Percentiles rank a stretch among this genome's conserved stretches.
These are phyloP conservation scores for Geodia barretti DNA, from an alignment of 37 sponge, comb jelly and placozoan genomes.

Conservation along the genomic window DNA sequence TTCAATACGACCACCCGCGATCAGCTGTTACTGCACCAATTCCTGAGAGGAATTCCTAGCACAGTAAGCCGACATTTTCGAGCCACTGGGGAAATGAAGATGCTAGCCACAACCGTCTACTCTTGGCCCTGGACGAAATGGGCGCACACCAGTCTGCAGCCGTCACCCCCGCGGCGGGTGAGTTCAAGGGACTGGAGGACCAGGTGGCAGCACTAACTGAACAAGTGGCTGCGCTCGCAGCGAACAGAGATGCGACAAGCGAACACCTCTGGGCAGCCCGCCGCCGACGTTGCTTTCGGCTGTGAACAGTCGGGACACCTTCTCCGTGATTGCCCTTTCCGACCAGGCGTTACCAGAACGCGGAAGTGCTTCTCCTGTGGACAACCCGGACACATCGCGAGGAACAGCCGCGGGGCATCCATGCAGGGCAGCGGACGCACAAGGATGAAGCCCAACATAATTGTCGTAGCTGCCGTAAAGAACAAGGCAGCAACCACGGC, in stretches of 20 bases:
- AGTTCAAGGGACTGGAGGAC: too few relatives aligned
- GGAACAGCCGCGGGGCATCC: conserved; percentile 23
- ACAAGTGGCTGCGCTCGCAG: conserved; percentile 26
- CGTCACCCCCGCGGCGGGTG: too few relatives aligned
- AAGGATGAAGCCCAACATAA: too few relatives aligned
- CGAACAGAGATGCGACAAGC: not conserved
- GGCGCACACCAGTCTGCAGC: too few relatives aligned
- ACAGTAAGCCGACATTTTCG: conserved; percentile 23
- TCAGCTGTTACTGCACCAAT: conserved; percentile 56
- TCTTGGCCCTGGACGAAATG: conserved; percentile 24
- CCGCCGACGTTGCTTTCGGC: not conserved
- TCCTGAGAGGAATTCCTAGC: conserved; percentile 37
- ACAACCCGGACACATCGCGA: conserved; percentile 11
- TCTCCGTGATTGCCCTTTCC: conserved; percentile 11
- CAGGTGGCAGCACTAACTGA: too few relatives aligned
- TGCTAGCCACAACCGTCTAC: conserved; percentile 14
- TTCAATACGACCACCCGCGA: conserved; percentile 18
- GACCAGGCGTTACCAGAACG: not conserved
- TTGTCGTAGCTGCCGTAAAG: conserved; percentile 13
- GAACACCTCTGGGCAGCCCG: not conserved
- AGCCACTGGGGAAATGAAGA: conserved; percentile 23
- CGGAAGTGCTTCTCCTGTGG: conserved; percentile 29
- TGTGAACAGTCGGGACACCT: conserved; percentile 31
- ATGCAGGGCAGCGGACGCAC: conserved; percentile 26
- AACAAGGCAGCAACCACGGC: not conserved